Evolutionary conservation across 2,888 invertebrate species (phyloP).

Genomic region (Dysmachus trigonus): DNA sequence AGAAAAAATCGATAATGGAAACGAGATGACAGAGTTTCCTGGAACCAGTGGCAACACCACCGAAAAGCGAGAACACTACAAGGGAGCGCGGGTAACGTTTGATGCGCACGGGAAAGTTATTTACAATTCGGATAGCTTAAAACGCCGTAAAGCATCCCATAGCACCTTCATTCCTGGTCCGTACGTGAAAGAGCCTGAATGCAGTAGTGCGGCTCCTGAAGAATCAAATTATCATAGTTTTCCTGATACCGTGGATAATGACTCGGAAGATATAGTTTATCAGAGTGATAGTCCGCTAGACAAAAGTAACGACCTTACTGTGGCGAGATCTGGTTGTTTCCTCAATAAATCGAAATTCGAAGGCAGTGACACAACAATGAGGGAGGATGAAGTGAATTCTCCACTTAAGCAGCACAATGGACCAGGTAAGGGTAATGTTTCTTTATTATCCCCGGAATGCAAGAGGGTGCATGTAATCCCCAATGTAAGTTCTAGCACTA

Average conservation of each 20-base stretch:
- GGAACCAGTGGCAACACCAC: constrained; percentile 7
- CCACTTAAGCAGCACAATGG: not conserved
- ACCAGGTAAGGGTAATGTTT: constrained; percentile 49
- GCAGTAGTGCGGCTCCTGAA: not conserved
- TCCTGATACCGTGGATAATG: not conserved
- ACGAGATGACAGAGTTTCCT: not conserved
- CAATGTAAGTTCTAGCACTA: constrained; percentile 3
- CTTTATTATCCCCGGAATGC: constrained; percentile 60
- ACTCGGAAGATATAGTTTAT: constrained; percentile 54
- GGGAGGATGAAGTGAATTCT: constrained; percentile 9
- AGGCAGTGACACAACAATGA: not conserved
- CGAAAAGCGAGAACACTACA: constrained; percentile 61
- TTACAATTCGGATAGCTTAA: constrained; percentile 86
- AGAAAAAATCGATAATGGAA: constrained; percentile 20
- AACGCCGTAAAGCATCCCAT: constrained; percentile 80
- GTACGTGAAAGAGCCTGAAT: constrained; percentile 75
- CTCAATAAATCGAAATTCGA: not conserved
- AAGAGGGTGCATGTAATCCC: constrained; percentile 5
- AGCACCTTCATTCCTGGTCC: constrained; percentile 90
- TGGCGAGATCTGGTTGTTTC: not conserved
- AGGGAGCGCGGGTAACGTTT: constrained; percentile 81
- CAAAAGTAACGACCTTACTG: constrained; percentile 58
- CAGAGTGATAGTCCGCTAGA: constrained; percentile 52
- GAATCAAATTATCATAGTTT: not conserved
- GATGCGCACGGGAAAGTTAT: constrained; percentile 89